phyloP scores from a whole-genome alignment of 1,140 invertebrate genomes.

The Drosophila kepulauana region DNA sequence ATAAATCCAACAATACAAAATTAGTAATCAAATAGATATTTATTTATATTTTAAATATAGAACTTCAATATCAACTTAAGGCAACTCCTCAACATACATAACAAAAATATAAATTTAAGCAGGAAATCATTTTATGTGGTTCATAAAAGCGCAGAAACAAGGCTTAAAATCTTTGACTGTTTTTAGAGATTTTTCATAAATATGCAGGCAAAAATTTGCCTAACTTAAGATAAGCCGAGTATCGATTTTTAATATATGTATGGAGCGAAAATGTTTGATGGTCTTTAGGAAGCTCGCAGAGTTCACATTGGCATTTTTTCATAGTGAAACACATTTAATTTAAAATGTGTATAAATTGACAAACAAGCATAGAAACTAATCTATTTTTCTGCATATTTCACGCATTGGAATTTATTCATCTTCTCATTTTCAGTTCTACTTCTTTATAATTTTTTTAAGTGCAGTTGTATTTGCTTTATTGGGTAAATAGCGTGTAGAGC shows the following conservation, averaged over 20 bases:
- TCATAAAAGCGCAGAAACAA: background rate
- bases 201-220: background rate
- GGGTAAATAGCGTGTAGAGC: conserved; percentile 69
- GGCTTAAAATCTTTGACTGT: background rate
- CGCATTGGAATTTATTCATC: background rate
- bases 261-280: background rate
- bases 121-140: conserved; percentile 1
- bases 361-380: too few species aligned
- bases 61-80: too few species aligned
- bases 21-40: too few species aligned
- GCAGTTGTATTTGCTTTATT: conserved; percentile 61
- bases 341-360: too few species aligned
- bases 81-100: too few species aligned
- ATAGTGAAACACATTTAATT: background rate
- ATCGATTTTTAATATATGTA: background rate
- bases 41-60: too few species aligned
- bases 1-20: too few species aligned
- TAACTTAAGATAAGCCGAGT: background rate
- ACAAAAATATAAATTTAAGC: background rate
- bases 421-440: background rate
- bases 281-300: background rate
- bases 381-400: too few species aligned
- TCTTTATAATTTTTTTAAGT: conserved; percentile 4
- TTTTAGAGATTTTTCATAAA: conserved; percentile 3
- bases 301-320: background rate